phyloP scores from a whole-genome alignment of 2,113 vertebrate genomes.

The Leuciscus idus region DNA sequence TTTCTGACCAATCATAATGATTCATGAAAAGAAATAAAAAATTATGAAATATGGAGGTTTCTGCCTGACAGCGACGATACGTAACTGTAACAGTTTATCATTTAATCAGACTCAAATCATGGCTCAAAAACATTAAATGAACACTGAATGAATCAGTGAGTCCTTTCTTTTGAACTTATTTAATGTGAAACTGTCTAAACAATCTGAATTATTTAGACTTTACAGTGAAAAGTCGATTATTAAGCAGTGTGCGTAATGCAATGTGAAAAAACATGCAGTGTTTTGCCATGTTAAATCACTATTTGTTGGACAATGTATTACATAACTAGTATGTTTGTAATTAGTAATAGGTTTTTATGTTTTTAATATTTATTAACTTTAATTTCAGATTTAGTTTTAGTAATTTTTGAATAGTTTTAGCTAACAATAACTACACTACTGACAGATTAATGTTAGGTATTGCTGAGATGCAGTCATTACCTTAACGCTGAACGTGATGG shows the following conservation, averaged over 20 bases:
- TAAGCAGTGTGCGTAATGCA: background rate
- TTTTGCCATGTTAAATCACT: background rate
- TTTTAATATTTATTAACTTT: background rate
- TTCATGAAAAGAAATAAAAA: no score
- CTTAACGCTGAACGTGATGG: conserved; percentile 97
- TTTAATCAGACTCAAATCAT: background rate
- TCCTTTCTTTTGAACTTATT: background rate
- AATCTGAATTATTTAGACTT: background rate
- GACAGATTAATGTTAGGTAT: background rate
- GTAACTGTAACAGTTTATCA: background rate
- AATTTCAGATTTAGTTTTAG: background rate
- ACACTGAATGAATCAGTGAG: background rate
- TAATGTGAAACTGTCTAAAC: background rate
- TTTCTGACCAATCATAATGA: no score
- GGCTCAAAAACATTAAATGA: background rate
- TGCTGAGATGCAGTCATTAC: conserved; percentile 65
- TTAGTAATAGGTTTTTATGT: background rate
- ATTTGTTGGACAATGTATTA: background rate
- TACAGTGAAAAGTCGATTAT: background rate
- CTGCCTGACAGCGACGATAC: background rate
- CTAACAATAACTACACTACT: no score
- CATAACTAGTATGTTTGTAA: background rate
- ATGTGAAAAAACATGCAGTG: background rate
- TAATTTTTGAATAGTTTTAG: background rate
- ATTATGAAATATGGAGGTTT: no score